Base-by-base conservation (phyloP, 2,888 invertebrate genomes). In the Liposcelis brunnea region DNA sequence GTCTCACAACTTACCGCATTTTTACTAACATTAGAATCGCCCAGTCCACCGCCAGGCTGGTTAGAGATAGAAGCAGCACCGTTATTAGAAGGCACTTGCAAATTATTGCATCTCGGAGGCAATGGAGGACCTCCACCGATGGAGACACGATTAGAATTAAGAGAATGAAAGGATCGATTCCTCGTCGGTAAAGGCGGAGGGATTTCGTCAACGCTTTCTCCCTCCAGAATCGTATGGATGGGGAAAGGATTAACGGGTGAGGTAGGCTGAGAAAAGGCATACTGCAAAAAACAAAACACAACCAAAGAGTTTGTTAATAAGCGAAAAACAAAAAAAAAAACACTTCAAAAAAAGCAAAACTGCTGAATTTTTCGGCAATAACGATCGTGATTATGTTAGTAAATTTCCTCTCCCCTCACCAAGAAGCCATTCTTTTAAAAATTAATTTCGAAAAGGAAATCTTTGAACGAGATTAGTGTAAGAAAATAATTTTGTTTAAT, bases 151-250 rank as follows among this genome's bases (percentile, higher is more conserved):
- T 37, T 50, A 47, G 35, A 47, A 33, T 37, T 38, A 26, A 45
- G 48, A 33, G 47, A 52, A 52, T 46, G 60, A 48, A 59, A 50
- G 58, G 62, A 60, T 54, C 48, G 50, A 48, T 63, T 64, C 51
- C 64, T 62, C 52, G 62, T 61, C 42, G 63, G 62, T 51, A 63
- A 55, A 49, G 65, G 65, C 51, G 65, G 63, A 53, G 68, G 68
- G 48, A 59, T 52, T 52, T 60, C 61, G 53, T 18, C 40, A 10
- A 19, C 40, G 15, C 40, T 19, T 19, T 40, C 16, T 21, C 40
- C 40, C 19, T 40, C 40, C 40, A 40, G 7, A 19, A 40, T 40
- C 4, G 40, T 40, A 18, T 40, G 40, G 19, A 40, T 40, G 6
- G 6, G 40, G 40, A 40, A 40, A 40, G 40, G 40, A 19, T 19